Evolutionary conservation across 2,797 vertebrate genomes (phyloP), one percentile per base, ranked within the genome.

Genomic region (Chromobotia macracanthus): DNA sequence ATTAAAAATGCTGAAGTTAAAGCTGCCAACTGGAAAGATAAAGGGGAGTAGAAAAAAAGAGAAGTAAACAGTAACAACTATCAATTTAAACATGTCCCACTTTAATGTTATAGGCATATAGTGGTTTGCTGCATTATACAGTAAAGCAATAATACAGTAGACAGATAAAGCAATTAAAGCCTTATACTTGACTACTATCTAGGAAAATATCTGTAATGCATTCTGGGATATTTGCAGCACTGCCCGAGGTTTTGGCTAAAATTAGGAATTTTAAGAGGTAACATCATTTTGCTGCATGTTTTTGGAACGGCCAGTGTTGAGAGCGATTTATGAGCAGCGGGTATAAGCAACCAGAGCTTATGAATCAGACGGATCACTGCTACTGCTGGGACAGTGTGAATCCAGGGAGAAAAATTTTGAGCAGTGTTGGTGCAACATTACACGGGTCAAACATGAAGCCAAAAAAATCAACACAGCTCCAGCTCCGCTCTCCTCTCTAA

Each of bases 381-480:
- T n/a, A 18, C 46, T 75, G 56, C 44, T 68, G 41, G 50, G 66
- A 55, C 46, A 81, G 31, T 11, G 23, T 21, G 1, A 6, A 12
- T 55, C 53, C 53, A 19, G n/a, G 35, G 31, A 56, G 35, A 48
- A 25, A 75, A 38, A 31, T 53, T 28, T 3, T 41, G 53, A 18
- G 61, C 19, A 55, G 38, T 28, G 58, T 75, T 80, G 65, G 53
- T 75, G 55, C 55, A 53, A 46, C 71, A 68, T 69, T 80, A 63
- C 72, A 75, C 12, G 31, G 72, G 79, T 70, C 72, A 80, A 58
- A 19, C 31, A 46, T 19, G 56, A 70, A 25, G 55, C 31, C 46
- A 23, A 35, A 19, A 41, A 63, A 53, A 63, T 69, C 21, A 35
- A 63, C 66, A 15, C 13, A 35, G 23, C 56, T 58, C 72, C 46